Evolutionary conservation across 2,113 vertebrate species (phyloP), one percentile per base, ranked within the genome.

Genomic region (Cranoglanis bouderius): DNA sequence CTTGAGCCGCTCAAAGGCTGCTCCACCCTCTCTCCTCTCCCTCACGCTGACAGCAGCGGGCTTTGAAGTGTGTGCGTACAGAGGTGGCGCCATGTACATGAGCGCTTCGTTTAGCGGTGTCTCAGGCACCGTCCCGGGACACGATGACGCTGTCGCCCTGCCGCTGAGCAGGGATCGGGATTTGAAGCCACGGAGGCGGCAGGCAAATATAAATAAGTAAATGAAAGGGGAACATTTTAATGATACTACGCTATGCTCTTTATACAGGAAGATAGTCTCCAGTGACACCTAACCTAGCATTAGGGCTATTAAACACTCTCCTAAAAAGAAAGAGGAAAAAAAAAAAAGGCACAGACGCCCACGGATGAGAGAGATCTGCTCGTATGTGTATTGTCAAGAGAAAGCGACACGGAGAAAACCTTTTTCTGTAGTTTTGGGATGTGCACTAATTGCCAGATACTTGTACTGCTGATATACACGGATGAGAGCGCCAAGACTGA

Each of bases 1-100:
- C 95, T 90, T 84, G 72, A 89, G 88, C 92, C 88, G 92, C 94
- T 95, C 95, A 96, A 95, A 96, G 93, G 91, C 94, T 94, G 94
- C 94, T 94, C 94, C 94, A 94, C 90, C 91, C 88, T 94, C 93
- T 91, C 93, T 94, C 92, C 93, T 57, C 92, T 93, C 91, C 94
- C 94, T 92, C 93, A 93, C 94, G 95, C 95, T 96, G 95, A 96
- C 96, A 95, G 95, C 94, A 92, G 95, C 94, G 94, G 92, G 91
- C 94, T 96, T 95, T 96, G 94, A 96, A 95, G 95, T 93, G 85
- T 40, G 91, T 82, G 93, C 90, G 74, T 91, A 91, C 92, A 93
- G 94, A 93, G 94, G 93, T 94, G 93, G 92, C 88, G 93, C 93
- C 90, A 88, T 92, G 92, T 94, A 92, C 91, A 49, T 55, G 61